A percentile compares a stretch with the other conserved stretches of the same genome.
Evolutionary conservation across 2,113 vertebrate species (phyloP).

Genomic region (Narcine bancroftii): DNA sequence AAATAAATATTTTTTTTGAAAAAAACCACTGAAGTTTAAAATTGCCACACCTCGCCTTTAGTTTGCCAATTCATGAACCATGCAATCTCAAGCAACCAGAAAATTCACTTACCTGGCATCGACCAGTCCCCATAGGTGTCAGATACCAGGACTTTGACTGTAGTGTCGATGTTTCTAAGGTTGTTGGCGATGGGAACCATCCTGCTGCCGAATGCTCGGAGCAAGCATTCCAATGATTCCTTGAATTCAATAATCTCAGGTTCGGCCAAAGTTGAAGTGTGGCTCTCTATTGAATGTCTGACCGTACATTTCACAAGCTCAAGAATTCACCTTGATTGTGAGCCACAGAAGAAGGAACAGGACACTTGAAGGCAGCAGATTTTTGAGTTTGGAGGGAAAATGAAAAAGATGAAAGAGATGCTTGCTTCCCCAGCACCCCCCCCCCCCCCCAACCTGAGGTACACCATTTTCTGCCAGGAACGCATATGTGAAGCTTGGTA

Average conservation of each 20-base stretch:
- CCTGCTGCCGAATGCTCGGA: neutral
- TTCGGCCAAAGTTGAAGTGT: neutral
- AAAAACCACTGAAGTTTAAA: too few species aligned
- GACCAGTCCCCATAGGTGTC: too few species aligned
- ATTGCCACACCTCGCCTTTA: too few species aligned
- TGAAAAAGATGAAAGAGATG: too few species aligned
- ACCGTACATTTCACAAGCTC: neutral
- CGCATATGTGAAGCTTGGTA: neutral
- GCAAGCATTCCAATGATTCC: slow-evolving; percentile 12
- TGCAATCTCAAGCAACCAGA: too few species aligned
- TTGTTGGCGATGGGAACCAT: neutral
- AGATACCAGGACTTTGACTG: too few species aligned
- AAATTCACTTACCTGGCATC: too few species aligned
- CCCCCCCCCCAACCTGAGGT: neutral
- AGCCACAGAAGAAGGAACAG: neutral
- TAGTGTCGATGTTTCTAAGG: too few species aligned
- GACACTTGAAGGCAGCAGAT: neutral
- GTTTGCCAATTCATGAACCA: too few species aligned
- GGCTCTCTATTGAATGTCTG: neutral
- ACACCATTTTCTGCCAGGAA: neutral
- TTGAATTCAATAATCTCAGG: neutral
- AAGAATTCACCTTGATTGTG: neutral
- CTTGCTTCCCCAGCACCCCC: too few species aligned
- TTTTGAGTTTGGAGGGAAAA: neutral
- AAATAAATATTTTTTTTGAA: too few species aligned